Percentiles rank a stretch among this genome's conserved stretches.
Evolutionary conservation across 2,797 vertebrate species (phyloP).

Genomic region (Ara ararauna): DNA sequence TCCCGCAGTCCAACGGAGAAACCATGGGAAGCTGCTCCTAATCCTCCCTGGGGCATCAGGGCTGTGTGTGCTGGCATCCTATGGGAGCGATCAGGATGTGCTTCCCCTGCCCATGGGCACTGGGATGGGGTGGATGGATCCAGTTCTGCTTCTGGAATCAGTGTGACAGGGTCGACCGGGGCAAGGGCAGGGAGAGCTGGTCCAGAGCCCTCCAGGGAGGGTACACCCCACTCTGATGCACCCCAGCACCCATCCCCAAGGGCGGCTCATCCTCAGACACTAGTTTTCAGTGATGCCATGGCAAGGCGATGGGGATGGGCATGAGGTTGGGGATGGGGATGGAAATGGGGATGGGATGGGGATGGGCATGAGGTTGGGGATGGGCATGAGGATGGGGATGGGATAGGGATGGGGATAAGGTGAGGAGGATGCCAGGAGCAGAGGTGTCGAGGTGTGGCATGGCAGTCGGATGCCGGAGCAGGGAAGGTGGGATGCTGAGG

Average conservation of each 20-base stretch:
- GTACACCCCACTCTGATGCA: fast-evolving
- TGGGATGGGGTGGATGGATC: neutral
- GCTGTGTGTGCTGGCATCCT: neutral
- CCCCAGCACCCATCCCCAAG: neutral
- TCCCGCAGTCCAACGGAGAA: fast-evolving
- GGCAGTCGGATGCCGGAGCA: neutral
- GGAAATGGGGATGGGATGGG: neutral
- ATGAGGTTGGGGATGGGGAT: neutral
- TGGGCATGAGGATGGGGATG: neutral
- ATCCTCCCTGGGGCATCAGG: neutral
- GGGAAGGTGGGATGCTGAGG: neutral
- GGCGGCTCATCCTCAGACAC: neutral
- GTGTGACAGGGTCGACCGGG: fast-evolving
- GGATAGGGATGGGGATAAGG: neutral
- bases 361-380: too few relatives aligned
- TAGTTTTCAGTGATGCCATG: fast-evolving
- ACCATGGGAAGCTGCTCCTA: fast-evolving
- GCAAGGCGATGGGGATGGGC: neutral
- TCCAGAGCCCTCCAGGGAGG: neutral
- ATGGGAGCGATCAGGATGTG: neutral
- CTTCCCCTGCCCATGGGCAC: neutral
- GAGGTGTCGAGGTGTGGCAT: neutral
- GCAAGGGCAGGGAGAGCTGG: neutral
- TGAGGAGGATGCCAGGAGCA: neutral
- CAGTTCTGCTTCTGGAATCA: neutral